These are phyloP conservation scores for Eudyptes chrysolophus DNA, from an alignment of 2,113 vertebrate genomes.

Conservation along the genomic window DNA sequence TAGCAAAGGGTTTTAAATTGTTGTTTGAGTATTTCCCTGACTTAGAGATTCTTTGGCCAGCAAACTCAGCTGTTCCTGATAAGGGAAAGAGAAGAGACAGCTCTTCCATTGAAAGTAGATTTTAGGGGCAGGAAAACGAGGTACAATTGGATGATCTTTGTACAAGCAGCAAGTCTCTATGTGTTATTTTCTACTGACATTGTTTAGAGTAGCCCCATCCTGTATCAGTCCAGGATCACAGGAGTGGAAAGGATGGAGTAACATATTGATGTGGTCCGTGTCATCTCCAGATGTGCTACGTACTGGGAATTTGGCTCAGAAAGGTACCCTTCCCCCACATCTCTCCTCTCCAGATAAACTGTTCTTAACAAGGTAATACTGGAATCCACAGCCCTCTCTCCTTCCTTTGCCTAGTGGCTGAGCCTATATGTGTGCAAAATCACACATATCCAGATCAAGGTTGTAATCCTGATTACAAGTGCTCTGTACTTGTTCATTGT, in stretches of 20 bases:
- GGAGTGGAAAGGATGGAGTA: background rate
- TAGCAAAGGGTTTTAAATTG: background rate
- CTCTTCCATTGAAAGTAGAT: background rate
- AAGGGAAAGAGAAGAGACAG: background rate
- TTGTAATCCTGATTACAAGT: background rate
- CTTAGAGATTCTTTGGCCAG: background rate
- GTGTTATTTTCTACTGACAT: background rate
- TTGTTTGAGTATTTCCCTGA: background rate
- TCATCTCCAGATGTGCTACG: background rate
- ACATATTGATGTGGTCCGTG: background rate
- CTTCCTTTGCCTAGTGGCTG: background rate
- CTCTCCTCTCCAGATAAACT: background rate
- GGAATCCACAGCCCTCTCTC: background rate
- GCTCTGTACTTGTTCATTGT: background rate
- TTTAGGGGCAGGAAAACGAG: background rate
- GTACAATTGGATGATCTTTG: background rate
- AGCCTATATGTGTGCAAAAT: background rate
- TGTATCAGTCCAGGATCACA: background rate
- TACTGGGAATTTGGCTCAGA: background rate
- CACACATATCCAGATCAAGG: background rate
- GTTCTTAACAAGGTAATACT: background rate
- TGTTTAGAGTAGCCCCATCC: background rate
- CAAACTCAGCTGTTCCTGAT: background rate
- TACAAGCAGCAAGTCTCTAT: background rate
- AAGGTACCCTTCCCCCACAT: background rate